Conservation (phyloP, 2,888 invertebrate species). For the Drosophila demipolita region DNA sequence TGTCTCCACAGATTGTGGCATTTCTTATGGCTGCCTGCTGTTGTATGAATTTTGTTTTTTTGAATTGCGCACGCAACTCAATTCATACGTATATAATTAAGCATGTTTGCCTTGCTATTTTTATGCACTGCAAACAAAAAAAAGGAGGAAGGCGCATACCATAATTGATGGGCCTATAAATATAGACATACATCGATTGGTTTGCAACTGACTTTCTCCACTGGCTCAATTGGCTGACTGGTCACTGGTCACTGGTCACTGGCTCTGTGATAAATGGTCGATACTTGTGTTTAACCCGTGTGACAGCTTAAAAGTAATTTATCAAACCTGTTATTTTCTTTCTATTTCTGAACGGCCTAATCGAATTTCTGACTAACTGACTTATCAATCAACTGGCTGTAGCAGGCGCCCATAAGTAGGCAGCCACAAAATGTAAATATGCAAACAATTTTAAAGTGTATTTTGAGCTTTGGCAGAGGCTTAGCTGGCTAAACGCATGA, state of each 20-base stretch:
- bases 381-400: constrained; percentile 68
- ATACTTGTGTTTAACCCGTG: constrained; percentile 46
- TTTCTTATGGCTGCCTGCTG: constrained; percentile 20
- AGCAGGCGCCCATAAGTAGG: constrained; percentile 30
- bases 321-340: constrained; percentile 53
- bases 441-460: constrained; percentile 18
- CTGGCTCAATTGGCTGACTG: constrained; percentile 4
- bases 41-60: constrained; percentile 31
- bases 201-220: constrained; percentile 10
- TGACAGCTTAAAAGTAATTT: constrained; percentile 77
- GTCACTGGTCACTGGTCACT: constrained; percentile 30
- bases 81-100: constrained; percentile 44
- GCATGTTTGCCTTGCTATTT: constrained; percentile 28
- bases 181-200: constrained; percentile 39
- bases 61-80: constrained; percentile 38
- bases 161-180: constrained; percentile 64
- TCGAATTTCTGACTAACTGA: constrained; percentile 35
- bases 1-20: constrained; percentile 35
- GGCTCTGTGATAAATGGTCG: constrained; percentile 67
- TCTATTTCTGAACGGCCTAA: constrained; percentile 14
- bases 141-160: neutral
- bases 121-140: constrained; percentile 14
- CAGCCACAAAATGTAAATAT: constrained; percentile 21
- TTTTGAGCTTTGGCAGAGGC: constrained; percentile 17
- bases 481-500: constrained; percentile 53